Conservation (phyloP, 2,797 vertebrate species). For the Artibeus lituratus region DNA sequence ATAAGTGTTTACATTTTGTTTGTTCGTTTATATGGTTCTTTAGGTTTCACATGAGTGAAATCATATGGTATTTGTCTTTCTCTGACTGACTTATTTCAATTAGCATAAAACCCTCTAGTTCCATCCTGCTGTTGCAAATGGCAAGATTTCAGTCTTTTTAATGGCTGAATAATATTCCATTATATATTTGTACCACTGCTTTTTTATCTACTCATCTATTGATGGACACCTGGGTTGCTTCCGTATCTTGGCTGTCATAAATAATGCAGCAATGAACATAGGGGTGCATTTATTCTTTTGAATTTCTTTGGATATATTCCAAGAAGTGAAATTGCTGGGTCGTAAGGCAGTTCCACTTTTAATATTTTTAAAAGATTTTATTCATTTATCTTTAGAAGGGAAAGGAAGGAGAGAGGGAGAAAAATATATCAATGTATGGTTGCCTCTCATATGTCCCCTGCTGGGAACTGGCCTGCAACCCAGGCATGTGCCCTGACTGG, state of each 20-base stretch:
- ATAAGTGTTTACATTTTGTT: not conserved
- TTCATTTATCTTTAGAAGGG: too few relatives aligned
- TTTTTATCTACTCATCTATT: not conserved
- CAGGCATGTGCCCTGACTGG: too few relatives aligned
- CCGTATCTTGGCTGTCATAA: not conserved
- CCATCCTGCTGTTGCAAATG: not conserved
- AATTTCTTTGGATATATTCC: not conserved
- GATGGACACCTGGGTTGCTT: not conserved
- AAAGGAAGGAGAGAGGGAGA: too few relatives aligned
- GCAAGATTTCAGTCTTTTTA: not conserved
- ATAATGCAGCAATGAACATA: not conserved
- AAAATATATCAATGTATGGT: too few relatives aligned
- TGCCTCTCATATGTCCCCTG: too few relatives aligned
- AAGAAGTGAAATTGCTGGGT: not conserved
- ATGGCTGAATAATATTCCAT: not conserved
- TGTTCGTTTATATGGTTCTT: not conserved
- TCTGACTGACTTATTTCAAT: not conserved
- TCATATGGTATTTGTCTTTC: not conserved
- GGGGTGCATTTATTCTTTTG: not conserved
- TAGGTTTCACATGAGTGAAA: not conserved
- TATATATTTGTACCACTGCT: not conserved
- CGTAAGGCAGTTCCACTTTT: not conserved
- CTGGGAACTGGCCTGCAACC: too few relatives aligned
- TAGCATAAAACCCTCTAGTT: not conserved
- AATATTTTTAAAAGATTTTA: too few relatives aligned